Base-by-base conservation (phyloP, 2,888 invertebrate genomes). In the Cinara cedri region DNA sequence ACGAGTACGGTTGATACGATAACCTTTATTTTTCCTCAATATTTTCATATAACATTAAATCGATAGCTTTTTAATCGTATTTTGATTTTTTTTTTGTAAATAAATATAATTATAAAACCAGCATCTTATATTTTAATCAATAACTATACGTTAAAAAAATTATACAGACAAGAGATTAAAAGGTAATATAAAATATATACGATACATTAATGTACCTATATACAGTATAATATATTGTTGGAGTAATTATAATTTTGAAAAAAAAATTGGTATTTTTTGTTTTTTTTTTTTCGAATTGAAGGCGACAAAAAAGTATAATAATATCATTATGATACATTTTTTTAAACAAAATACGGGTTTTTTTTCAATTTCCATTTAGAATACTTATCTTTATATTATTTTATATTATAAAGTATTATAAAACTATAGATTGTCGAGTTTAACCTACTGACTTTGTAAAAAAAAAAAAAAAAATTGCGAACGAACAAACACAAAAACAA, bases 391-490 rank as follows among this genome's bases (percentile, higher is more conserved):
- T 72, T 72, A 14, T n/a, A 34, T 6, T 6, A 6, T 34, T 34
- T 34, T 34, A 34, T 6, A 34, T 34, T 34, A 34, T 6, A 34
- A 49, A 34, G 34, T 62, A 49, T 42, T 63, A 78, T n/a, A 34
- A 60, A 78, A 60, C 57, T 66, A 78, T 68, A 70, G 78, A 78
- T 78, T 78, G 78, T 78, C 78, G 34, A 68, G 34, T 78, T 68
- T 68, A 68, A 34, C 46, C 68, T 78, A 78, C 34, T 78, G 68
- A 78, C 57, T 24, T 57, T 16, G 49, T 34, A 21, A 46, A 55
- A 54, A 71, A 65, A 16, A n/a, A n/a, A 54, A 62, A 46, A 49
- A 60, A 60, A 26, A 60, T 24, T 1, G n/a, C n/a, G n/a, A 13
- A 62, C 13, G 42, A 24, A 55, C 24, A 21, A 10, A 71, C 16